phyloP scores from a whole-genome alignment of 2,113 vertebrate genomes.

The Eudyptes chrysolophus region DNA sequence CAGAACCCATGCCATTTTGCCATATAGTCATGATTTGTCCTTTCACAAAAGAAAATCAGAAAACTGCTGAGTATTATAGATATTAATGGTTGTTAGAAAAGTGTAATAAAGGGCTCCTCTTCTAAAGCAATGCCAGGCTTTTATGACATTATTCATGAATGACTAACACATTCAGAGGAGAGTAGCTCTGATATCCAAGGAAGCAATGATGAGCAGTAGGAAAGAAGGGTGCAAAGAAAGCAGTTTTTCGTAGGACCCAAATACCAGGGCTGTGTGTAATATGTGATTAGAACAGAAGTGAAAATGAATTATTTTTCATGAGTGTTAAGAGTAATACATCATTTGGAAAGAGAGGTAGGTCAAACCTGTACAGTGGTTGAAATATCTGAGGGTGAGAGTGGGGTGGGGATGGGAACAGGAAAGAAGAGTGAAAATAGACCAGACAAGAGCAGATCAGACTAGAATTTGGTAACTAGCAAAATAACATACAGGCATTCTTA shows the following conservation, averaged over 20 bases:
- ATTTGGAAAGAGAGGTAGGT: background rate
- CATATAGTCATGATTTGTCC: constrained; percentile 51
- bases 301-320: constrained; percentile 28
- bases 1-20: constrained; percentile 43
- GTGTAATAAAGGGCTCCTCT: constrained; percentile 65
- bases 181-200: constrained; percentile 51
- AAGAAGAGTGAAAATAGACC: background rate
- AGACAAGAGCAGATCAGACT: background rate
- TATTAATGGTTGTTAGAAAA: constrained; percentile 72
- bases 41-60: constrained; percentile 76
- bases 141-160: constrained; percentile 75
- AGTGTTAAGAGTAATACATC: background rate
- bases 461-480: background rate
- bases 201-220: constrained; percentile 22
- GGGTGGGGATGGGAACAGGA: background rate
- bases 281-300: background rate
- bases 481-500: background rate
- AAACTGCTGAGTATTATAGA: constrained; percentile 69
- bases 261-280: background rate
- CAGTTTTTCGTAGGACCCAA: constrained; percentile 17
- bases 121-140: constrained; percentile 60
- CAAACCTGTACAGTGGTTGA: background rate
- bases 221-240: constrained; percentile 17
- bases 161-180: constrained; percentile 59
- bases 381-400: background rate